Conservation (phyloP, 2,888 invertebrate species). For the Epistrophe grossulariae region DNA sequence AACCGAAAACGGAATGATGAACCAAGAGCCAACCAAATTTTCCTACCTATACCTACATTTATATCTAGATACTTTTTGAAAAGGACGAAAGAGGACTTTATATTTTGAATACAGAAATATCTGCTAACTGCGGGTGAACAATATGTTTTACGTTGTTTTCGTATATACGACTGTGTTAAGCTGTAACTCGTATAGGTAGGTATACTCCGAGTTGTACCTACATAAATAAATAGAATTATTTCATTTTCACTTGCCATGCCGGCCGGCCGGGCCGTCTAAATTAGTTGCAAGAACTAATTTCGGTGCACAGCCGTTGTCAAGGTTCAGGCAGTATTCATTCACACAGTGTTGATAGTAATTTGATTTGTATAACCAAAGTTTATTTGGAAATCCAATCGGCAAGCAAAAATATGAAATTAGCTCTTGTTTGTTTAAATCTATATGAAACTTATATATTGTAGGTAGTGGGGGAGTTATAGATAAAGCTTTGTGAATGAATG, state of each 20-base stretch:
- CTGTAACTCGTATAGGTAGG: not conserved
- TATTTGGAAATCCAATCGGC: not conserved
- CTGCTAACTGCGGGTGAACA: not conserved
- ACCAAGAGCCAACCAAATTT: slow-evolving; percentile 52
- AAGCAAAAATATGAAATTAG: not conserved
- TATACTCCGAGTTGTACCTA: too few relatives aligned
- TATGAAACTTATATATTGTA: too few relatives aligned
- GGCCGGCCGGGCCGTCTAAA: not conserved
- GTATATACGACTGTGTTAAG: slow-evolving; percentile 7
- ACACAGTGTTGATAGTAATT: not conserved
- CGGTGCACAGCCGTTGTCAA: not conserved
- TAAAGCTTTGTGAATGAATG: too few relatives aligned
- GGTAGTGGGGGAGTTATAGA: too few relatives aligned
- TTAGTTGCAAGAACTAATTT: slow-evolving; percentile 25
- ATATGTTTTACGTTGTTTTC: slow-evolving; percentile 8
- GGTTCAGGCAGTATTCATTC: not conserved
- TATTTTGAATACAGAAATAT: not conserved
- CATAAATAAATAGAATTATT: slow-evolving; percentile 28
- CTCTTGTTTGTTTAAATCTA: not conserved
- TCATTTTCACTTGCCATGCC: slow-evolving; percentile 25
- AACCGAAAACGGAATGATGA: slow-evolving; percentile 35
- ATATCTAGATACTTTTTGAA: not conserved
- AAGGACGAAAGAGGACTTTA: not conserved
- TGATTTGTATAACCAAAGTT: slow-evolving; percentile 14
- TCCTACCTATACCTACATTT: not conserved